These are phyloP conservation scores for Agrotis exclamationis DNA, from an alignment of 2,888 invertebrate genomes.

Conservation along the genomic window DNA sequence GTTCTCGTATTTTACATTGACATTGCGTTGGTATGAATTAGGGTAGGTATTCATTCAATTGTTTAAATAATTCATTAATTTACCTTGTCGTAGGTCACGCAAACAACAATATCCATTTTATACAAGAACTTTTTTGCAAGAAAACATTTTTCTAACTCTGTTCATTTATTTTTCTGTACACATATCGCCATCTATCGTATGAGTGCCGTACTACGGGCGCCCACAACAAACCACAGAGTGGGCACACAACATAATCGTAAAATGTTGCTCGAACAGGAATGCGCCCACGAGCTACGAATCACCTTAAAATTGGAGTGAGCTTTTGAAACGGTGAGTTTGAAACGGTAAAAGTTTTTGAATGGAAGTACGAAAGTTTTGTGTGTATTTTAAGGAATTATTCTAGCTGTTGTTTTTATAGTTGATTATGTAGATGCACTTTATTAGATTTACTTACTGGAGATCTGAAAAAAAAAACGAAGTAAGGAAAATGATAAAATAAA, in stretches of 20 bases:
- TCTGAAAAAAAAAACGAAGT: not conserved
- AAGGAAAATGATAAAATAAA: too few species aligned
- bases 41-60: too few species aligned
- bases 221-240: slow-evolving; percentile 53
- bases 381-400: not conserved
- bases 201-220: slow-evolving; percentile 63
- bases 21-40: too few species aligned
- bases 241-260: slow-evolving; percentile 50
- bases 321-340: slow-evolving; percentile 24
- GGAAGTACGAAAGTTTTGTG: not conserved
- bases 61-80: too few species aligned
- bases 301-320: slow-evolving; percentile 39
- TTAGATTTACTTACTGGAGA: not conserved
- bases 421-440: not conserved
- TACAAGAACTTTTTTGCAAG: not conserved
- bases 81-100: too few species aligned
- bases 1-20: too few species aligned
- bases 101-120: too few species aligned
- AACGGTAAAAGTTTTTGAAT: slow-evolving; percentile 14
- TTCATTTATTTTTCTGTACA: slow-evolving; percentile 36
- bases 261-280: slow-evolving; percentile 37
- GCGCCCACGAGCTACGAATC: slow-evolving; percentile 29
- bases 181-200: slow-evolving; percentile 71
- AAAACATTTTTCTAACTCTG: not conserved
- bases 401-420: too few species aligned